Conservation (phyloP, 2,113 vertebrate species). For the Laticauda colubrina region DNA sequence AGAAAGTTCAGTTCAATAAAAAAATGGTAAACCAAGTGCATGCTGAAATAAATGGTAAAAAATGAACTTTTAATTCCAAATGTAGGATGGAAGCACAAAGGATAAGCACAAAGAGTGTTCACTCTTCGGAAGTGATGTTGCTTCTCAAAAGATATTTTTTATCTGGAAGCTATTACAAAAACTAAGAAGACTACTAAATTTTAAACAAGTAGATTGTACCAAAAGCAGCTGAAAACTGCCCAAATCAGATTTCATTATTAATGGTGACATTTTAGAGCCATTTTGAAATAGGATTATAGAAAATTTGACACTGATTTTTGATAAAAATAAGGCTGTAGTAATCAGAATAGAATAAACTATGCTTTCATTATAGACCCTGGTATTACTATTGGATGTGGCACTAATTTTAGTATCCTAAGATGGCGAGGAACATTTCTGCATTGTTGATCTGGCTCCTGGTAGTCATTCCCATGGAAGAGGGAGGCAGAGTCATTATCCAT, state of each 20-base stretch:
- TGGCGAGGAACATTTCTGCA: neutral
- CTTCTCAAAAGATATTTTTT: neutral
- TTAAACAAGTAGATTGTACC: neutral
- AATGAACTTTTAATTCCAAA: neutral
- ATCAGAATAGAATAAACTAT: neutral
- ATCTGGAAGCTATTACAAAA: neutral
- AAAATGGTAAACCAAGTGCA: neutral
- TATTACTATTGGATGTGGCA: neutral
- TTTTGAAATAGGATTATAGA: neutral
- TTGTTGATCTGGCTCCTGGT: neutral
- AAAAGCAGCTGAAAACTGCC: neutral
- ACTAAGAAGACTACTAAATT: too few relatives aligned
- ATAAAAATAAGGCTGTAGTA: neutral
- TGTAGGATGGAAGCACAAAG: neutral
- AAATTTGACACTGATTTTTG: neutral
- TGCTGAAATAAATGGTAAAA: neutral
- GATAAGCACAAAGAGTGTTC: neutral
- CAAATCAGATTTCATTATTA: neutral
- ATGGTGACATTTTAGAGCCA: neutral
- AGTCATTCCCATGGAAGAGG: neutral
- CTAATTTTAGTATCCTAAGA: neutral
- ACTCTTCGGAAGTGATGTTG: neutral
- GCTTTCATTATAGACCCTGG: neutral
- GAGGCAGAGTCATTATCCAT: neutral
- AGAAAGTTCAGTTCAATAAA: neutral